Evolutionary conservation across 1,140 invertebrate genomes (phyloP).

Genomic region (Anadara kagoshimensis): DNA sequence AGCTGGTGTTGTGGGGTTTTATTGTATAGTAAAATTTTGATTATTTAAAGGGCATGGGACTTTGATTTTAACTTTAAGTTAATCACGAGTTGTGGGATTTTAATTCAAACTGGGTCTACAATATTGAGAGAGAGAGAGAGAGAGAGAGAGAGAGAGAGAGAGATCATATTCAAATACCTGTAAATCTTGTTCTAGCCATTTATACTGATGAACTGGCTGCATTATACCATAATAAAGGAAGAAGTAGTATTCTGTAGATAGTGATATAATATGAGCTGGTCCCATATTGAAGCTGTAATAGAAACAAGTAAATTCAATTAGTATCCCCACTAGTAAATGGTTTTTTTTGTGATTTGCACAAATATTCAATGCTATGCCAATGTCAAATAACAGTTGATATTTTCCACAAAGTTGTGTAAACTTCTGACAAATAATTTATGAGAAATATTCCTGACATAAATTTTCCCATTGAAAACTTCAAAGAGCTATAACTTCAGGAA

Average conservation of each 20-base stretch:
- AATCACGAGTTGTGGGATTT: not conserved
- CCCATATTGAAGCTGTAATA: conserved; percentile 83
- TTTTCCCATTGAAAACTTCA: too few species aligned
- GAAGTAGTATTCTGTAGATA: conserved; percentile 97
- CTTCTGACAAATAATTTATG: too few species aligned
- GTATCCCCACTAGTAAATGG: too few species aligned
- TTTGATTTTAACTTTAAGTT: too few species aligned
- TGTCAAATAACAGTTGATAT: not conserved
- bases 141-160: not conserved
- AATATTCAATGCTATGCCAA: not conserved
- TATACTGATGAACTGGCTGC: conserved; percentile 87
- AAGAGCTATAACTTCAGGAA: too few species aligned
- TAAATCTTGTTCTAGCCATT: conserved; percentile 68
- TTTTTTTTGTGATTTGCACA: not conserved
- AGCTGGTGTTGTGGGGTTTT: too few species aligned
- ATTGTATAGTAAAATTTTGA: not conserved
- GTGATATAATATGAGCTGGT: conserved; percentile 84
- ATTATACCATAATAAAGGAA: conserved; percentile 84
- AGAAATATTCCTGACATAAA: too few species aligned
- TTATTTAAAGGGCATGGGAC: not conserved
- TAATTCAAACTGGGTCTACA: not conserved
- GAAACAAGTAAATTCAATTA: not conserved
- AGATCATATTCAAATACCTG: conserved; percentile 53
- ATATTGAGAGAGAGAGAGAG: not conserved
- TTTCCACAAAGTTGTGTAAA: too few species aligned